Base-by-base conservation (phyloP, 2,888 invertebrate species). In the Drosophila longiperda region DNA sequence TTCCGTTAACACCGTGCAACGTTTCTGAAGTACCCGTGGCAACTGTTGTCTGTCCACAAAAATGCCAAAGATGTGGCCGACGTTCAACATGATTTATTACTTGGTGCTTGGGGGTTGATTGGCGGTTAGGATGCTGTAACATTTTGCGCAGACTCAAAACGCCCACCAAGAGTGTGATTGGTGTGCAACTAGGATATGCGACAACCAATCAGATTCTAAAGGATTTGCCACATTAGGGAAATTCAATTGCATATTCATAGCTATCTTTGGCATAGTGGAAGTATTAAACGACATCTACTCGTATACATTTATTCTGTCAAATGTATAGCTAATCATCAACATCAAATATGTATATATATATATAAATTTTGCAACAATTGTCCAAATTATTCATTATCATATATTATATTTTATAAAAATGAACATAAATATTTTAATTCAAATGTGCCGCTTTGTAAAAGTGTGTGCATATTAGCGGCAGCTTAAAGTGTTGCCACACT, bases 101-200 rank as follows among this genome's bases (percentile, higher is more conserved):
- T 38, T 66, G 36, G n/a, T 34, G 17, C 40, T 59, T 66, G 58
- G 63, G 83, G 88, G 83, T 82, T 75, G 80, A 32, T 67, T 48
- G 36, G 20, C 48, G 20, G 20, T 11, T 15, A 45, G 87, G 80
- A 85, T 85, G 87, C 85, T 82, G 79, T 33, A 45, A 7, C 23
- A 29, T 12, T 75, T 5, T 82, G 89, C 91, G 90, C 91, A 91
- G 75, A 65, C 79, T 76, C 81, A 79, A 69, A 57, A 73, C 87
- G 80, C 86, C 91, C 76, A 64, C 69, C 6, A 8, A n/a, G 32
- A 15, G 11, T 4, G 42, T 33, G 17, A 89, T 89, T 87, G 87
- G 87, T 62, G 42, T 8, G 12, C 26, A 8, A 40, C 23, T 9
- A 9, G 33, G 9, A n/a, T 9, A 12, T n/a, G 33, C 9, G 15